Evolutionary conservation across 2,113 vertebrate genomes (phyloP).

Genomic region (Talpa occidentalis): DNA sequence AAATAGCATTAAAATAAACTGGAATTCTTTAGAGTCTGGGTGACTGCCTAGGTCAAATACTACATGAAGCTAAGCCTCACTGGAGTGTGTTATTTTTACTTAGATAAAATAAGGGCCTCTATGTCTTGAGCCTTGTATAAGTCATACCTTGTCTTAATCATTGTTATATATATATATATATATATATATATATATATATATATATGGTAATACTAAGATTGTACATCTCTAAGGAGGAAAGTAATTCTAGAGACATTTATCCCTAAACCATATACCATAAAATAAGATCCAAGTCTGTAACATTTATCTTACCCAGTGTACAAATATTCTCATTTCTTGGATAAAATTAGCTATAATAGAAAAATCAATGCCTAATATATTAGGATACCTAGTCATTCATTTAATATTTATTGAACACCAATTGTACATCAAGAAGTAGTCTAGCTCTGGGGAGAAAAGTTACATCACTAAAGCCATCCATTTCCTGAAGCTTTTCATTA

Average conservation of each 20-base stretch:
- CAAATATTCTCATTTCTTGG: neutral
- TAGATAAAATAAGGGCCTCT: neutral
- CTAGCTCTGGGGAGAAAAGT: neutral
- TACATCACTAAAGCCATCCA: neutral
- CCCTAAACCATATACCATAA: neutral
- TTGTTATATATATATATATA: neutral
- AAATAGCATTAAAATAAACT: neutral
- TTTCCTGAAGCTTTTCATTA: neutral
- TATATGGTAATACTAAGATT: neutral
- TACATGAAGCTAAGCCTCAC: neutral
- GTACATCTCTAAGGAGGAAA: neutral
- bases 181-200: neutral
- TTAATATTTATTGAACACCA: neutral
- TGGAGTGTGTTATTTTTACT: neutral
- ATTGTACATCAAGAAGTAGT: neutral
- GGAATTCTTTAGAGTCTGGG: neutral
- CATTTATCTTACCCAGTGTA: neutral
- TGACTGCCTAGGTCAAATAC: neutral
- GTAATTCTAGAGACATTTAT: neutral
- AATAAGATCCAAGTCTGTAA: neutral
- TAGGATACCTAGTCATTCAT: neutral
- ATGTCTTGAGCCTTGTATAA: neutral
- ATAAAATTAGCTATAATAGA: slow-evolving; percentile 31
- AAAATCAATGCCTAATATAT: slow-evolving; percentile 26
- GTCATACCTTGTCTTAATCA: neutral